A percentile compares a stretch with the other conserved stretches of the same genome.
phyloP scores from a whole-genome alignment of 2,888 invertebrate genomes.

The Heteromurus nitidus region DNA sequence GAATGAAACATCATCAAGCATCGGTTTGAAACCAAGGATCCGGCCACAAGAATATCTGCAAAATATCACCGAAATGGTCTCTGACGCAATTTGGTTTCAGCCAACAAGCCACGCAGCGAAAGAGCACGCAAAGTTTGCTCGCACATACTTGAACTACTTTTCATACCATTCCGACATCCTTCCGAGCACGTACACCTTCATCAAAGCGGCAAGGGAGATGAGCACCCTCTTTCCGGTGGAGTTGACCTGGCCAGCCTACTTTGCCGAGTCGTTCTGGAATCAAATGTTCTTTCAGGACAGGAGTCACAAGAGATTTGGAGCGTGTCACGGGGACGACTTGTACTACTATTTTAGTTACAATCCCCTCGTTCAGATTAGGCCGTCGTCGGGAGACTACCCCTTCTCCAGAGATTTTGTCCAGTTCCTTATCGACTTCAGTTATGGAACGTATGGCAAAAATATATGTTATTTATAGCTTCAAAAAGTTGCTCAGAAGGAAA shows the following conservation, averaged over 20 bases:
- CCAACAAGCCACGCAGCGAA: slow-evolving; percentile 59
- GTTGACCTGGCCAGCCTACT: slow-evolving; percentile 35
- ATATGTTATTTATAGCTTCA: no score
- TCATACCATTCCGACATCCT: slow-evolving; percentile 59
- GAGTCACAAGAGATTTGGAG: slow-evolving; percentile 58
- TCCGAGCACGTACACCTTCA: slow-evolving; percentile 56
- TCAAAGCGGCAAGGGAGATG: slow-evolving; percentile 42
- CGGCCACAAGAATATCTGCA: slow-evolving; percentile 53
- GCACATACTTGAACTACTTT: slow-evolving; percentile 69
- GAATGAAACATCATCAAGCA: no score
- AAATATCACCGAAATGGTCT: slow-evolving; percentile 64
- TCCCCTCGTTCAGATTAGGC: slow-evolving; percentile 53
- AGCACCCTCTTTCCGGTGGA: slow-evolving; percentile 32
- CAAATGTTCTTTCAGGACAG: slow-evolving; percentile 26
- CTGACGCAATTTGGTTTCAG: slow-evolving; percentile 67
- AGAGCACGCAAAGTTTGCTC: slow-evolving; percentile 63
- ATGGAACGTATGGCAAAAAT: background rate
- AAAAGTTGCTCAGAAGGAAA: no score
- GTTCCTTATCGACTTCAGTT: slow-evolving; percentile 57
- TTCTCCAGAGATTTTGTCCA: slow-evolving; percentile 62
- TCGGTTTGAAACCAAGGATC: no score
- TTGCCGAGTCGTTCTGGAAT: slow-evolving; percentile 17
- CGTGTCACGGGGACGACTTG: slow-evolving; percentile 67
- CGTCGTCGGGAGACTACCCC: slow-evolving; percentile 61
- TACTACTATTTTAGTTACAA: slow-evolving; percentile 31